Percentiles rank a stretch among this genome's conserved stretches.
Evolutionary conservation across 2,888 invertebrate species (phyloP).

Genomic region (Plemyria rubiginata): DNA sequence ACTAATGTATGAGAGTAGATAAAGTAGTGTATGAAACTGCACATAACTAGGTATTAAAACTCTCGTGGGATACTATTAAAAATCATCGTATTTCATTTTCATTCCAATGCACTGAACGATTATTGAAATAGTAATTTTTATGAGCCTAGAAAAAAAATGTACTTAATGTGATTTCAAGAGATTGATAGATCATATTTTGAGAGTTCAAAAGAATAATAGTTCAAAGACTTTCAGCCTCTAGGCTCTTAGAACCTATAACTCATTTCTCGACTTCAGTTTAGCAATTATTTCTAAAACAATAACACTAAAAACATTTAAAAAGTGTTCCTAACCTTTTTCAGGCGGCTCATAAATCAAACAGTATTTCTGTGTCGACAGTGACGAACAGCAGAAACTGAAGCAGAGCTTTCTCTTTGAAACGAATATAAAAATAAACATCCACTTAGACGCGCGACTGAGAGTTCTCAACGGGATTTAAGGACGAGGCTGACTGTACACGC

Average conservation of each 20-base stretch:
- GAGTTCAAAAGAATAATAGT: neutral
- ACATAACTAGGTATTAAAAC: too few species aligned
- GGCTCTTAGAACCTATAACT: neutral
- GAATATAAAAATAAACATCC: conserved; percentile 29
- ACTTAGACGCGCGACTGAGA: conserved; percentile 14
- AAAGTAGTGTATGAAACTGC: too few species aligned
- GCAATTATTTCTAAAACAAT: conserved; percentile 10
- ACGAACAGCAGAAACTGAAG: conserved; percentile 26
- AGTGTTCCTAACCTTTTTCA: conserved; percentile 17
- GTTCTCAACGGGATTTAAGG: conserved; percentile 21
- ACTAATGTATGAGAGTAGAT: too few species aligned
- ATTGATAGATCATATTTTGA: too few species aligned
- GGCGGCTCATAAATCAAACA: conserved; percentile 28
- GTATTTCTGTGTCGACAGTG: conserved; percentile 25
- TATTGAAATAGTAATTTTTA: too few species aligned
- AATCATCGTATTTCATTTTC: too few species aligned
- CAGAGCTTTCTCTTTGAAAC: conserved; percentile 15
- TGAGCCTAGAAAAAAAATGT: too few species aligned
- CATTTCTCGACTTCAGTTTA: neutral
- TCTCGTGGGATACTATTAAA: too few species aligned
- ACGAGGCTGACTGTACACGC: conserved; percentile 13
- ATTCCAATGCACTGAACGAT: too few species aligned
- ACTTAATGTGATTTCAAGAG: too few species aligned
- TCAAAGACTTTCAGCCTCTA: neutral
- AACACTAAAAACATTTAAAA: conserved; percentile 3